Conservation (phyloP, 2,888 invertebrate species). For the Tetramorium bicarinatum region DNA sequence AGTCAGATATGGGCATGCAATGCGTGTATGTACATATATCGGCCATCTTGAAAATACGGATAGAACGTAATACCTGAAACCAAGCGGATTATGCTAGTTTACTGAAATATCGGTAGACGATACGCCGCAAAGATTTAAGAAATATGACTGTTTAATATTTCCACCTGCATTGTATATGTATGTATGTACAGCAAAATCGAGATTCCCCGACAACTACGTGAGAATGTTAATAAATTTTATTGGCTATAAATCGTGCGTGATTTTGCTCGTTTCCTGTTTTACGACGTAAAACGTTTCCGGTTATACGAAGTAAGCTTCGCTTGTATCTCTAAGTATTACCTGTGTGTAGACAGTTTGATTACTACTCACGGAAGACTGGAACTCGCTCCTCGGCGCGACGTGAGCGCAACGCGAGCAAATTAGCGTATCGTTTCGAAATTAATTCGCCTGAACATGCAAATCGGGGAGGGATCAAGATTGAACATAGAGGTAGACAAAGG, state of each 20-base stretch:
- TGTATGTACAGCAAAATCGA: slow-evolving; percentile 3
- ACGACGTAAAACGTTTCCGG: background rate
- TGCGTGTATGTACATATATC: slow-evolving; percentile 6
- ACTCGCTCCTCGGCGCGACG: background rate
- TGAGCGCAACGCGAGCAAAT: slow-evolving; percentile 29
- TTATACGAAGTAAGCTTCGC: background rate
- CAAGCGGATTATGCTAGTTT: background rate
- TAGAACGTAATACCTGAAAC: slow-evolving; percentile 25
- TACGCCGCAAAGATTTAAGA: slow-evolving; percentile 9
- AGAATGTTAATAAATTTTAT: slow-evolving; percentile 43
- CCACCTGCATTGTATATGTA: background rate
- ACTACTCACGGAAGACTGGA: background rate
- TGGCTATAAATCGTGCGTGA: slow-evolving; percentile 3
- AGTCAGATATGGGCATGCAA: slow-evolving; percentile 29
- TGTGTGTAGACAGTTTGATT: background rate
- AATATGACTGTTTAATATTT: slow-evolving; percentile 36
- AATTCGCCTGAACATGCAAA: slow-evolving; percentile 40
- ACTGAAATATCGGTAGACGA: background rate
- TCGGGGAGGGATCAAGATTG: slow-evolving; percentile 10
- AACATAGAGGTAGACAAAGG: slow-evolving; percentile 36
- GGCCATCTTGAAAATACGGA: slow-evolving; percentile 21
- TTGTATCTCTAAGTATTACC: background rate
- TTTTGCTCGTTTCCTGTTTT: background rate
- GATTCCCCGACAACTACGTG: background rate
- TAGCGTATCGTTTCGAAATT: slow-evolving; percentile 33